Conservation (phyloP, 2,888 invertebrate genomes). For the Dryobotodes eremita region DNA sequence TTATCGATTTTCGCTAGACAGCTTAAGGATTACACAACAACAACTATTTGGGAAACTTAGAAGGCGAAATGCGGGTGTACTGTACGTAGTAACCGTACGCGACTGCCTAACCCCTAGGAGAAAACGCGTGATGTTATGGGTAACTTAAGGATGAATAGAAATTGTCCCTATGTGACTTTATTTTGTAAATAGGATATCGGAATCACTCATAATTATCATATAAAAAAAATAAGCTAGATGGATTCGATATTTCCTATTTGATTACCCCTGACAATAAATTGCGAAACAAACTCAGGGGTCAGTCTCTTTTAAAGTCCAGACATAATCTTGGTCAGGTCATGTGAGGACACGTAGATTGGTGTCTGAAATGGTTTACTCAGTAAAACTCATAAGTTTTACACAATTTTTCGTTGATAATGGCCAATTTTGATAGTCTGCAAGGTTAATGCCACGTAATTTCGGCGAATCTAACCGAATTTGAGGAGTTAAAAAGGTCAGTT, state of each 20-base stretch:
- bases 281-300: neutral
- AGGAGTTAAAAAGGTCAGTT: neutral
- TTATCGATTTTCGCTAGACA: neutral
- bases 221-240: neutral
- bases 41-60: neutral
- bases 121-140: neutral
- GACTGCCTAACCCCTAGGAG: neutral
- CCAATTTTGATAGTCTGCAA: neutral
- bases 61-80: neutral
- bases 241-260: neutral
- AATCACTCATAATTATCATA: neutral
- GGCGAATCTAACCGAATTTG: neutral
- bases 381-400: neutral
- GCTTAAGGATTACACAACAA: neutral
- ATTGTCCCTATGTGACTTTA: neutral
- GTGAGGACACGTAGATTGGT: neutral
- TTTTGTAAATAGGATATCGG: neutral
- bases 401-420: neutral
- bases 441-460: neutral
- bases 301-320: neutral
- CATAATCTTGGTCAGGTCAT: neutral
- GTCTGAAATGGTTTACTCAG: neutral
- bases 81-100: neutral
- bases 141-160: neutral
- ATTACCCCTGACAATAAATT: neutral